Evolutionary conservation across 1,140 invertebrate species (phyloP).

Genomic region (roundworm (Caenorhabditis elegans)): DNA sequence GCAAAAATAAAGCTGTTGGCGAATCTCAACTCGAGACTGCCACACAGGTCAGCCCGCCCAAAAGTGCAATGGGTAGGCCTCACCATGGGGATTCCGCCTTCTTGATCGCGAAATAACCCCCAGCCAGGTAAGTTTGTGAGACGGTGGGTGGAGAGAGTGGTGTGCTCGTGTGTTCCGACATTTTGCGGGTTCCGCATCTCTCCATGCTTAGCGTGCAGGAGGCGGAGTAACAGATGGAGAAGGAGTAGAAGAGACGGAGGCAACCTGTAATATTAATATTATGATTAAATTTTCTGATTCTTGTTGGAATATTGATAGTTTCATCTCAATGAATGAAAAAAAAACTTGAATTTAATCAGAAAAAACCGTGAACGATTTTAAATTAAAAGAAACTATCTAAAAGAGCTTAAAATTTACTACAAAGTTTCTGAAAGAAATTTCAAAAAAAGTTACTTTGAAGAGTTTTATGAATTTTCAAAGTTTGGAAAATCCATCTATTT

Average conservation of each 20-base stretch:
- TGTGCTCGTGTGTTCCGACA: neutral
- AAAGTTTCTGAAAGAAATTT: too few species aligned
- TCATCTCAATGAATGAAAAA: too few species aligned
- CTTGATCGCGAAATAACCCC: conserved; percentile 3
- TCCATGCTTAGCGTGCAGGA: neutral
- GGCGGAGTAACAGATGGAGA: neutral
- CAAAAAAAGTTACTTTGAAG: too few species aligned
- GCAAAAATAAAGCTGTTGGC: conserved; percentile 15
- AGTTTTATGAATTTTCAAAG: too few species aligned
- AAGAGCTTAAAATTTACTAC: too few species aligned
- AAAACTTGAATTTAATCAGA: too few species aligned
- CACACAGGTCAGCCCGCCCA: conserved; percentile 7
- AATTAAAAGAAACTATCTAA: too few species aligned
- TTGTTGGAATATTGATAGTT: too few species aligned
- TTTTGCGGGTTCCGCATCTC: neutral
- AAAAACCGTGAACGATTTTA: too few species aligned
- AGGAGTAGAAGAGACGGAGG: neutral
- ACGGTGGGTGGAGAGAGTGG: neutral
- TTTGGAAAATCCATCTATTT: too few species aligned
- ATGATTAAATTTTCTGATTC: too few species aligned
- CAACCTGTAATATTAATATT: too few species aligned
- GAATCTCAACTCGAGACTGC: conserved; percentile 23
- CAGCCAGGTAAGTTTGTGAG: conserved; percentile 18
- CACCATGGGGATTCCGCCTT: conserved; percentile 14
- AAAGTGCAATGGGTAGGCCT: conserved; percentile 18